Conservation (phyloP, 1,140 invertebrate genomes). For the Geopemphigus sp. region DNA sequence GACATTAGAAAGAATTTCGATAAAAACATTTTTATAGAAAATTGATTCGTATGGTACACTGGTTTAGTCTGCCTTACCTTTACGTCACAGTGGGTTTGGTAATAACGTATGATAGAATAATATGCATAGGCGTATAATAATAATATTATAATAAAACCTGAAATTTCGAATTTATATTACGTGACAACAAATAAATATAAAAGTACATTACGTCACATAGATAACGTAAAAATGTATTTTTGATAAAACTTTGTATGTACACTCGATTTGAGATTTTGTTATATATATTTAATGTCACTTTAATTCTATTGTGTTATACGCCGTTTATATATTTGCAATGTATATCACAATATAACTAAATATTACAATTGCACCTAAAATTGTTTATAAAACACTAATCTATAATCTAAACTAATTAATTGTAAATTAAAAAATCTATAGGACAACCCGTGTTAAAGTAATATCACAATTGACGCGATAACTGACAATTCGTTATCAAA, state of each 20-base stretch:
- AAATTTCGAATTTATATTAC: too few relatives aligned
- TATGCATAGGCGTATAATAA: not conserved
- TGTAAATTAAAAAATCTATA: slow-evolving; percentile 5
- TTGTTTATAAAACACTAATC: not conserved
- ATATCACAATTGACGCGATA: not conserved
- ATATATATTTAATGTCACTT: not conserved
- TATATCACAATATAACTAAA: slow-evolving; percentile 7
- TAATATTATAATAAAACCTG: not conserved
- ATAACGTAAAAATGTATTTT: not conserved
- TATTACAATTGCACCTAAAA: not conserved
- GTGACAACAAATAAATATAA: not conserved
- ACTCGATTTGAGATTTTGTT: not conserved
- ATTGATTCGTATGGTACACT: not conserved
- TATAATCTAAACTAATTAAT: slow-evolving; percentile 10
- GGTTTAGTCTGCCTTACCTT: not conserved
- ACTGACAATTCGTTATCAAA: not conserved
- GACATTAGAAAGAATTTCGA: not conserved
- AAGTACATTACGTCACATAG: not conserved
- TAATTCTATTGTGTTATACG: not conserved
- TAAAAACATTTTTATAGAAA: not conserved
- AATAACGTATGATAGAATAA: not conserved
- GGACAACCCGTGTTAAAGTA: not conserved
- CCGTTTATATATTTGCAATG: not conserved
- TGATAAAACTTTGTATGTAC: not conserved
- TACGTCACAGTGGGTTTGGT: not conserved